Base-by-base conservation (phyloP, 2,113 vertebrate genomes). In the Gadus macrocephalus region DNA sequence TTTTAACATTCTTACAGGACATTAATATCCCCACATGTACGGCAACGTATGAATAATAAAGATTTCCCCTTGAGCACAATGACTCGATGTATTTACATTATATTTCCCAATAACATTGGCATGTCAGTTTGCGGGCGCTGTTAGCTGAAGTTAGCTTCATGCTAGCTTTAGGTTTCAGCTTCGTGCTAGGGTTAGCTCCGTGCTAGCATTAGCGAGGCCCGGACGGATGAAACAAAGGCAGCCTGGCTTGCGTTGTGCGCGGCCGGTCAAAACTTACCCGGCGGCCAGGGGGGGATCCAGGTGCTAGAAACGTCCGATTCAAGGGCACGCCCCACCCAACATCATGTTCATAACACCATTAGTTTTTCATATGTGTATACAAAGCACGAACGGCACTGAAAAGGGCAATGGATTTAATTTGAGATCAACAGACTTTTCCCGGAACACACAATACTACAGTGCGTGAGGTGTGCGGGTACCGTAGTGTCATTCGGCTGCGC, bases 181-280 rank as follows among this genome's bases (percentile, higher is more conserved):
- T 49, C 42, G 5, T 49, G 42, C 42, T 49, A 49, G 42, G 22
- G 59, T 61, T 81, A 84, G 77, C 83, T 19, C 11, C 42, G 42
- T 49, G 42, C 42, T 49, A 49, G 42, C 42, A 14, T 58, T 76
- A 73, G 78, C 80, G 76, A 79, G 81, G 81, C 83, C 86, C 83
- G 82, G 77, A 71, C 80, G 67, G 70, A 53, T 81, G 85, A 85
- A 73, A 86, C 87, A 87, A 87, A 89, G 88, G 69, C 87, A 1
- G 69, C 68, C 71, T 60, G 74, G 76, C 79, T 76, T 72, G 74
- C 14, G 65, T 12, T 11, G 8, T 2, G 12, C 62, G 58, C 67
- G 3, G 64, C 77, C 49, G 56, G 60, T 66, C 72, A 58, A 68
- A 88, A 90, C 91, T 91, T 89, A 91, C 91, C 90, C 74, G 78